Evolutionary conservation across 2,888 invertebrate species (phyloP), one percentile per base, ranked within the genome.

Genomic region (Pherbina coryleti): DNA sequence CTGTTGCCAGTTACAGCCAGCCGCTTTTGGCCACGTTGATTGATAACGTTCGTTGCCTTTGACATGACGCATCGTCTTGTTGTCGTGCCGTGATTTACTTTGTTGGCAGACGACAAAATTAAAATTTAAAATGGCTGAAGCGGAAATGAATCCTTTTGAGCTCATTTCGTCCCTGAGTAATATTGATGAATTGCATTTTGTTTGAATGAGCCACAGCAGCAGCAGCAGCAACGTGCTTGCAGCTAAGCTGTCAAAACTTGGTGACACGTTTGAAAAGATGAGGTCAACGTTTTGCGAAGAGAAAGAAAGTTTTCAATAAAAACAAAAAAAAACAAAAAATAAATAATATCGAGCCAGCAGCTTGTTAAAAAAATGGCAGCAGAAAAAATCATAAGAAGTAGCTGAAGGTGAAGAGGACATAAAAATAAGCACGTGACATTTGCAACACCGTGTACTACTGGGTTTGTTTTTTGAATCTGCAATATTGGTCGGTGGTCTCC

Each of bases 41-140:
- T 81, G 81, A 79, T 79, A 78, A 75, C 77, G 78, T 77, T 70
- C 28, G 44, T 53, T 79, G 79, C 77, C 67, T 77, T 75, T 79
- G 74, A 78, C 79, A 77, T 70, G 73, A 64, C 57, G 25, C 28
- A 25, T 60, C 44, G 44, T 44, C 44, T 44, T 44, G 44, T 44
- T 44, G 44, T 44, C 44, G 44, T 60, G 57, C 57, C 28, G 57
- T 19, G 57, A 60, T 60, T 60, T 60, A 60, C 57, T 60, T 60
- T 60, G 57, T 60, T 25, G 25, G 25, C 57, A 28, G 57, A 22
- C 57, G 22, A 25, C 57, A 5, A 25, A 60, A 60, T 60, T 60
- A 60, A 60, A 60, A 60, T 60, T 60, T 60, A 14, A 60, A 60
- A 28, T 28, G 57, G 11, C 9, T 9, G 25, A 11, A 9, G 25